Evolutionary conservation across 1,140 invertebrate species (phyloP), one percentile per base, ranked within the genome.

Genomic region (Adelges cooleyi): DNA sequence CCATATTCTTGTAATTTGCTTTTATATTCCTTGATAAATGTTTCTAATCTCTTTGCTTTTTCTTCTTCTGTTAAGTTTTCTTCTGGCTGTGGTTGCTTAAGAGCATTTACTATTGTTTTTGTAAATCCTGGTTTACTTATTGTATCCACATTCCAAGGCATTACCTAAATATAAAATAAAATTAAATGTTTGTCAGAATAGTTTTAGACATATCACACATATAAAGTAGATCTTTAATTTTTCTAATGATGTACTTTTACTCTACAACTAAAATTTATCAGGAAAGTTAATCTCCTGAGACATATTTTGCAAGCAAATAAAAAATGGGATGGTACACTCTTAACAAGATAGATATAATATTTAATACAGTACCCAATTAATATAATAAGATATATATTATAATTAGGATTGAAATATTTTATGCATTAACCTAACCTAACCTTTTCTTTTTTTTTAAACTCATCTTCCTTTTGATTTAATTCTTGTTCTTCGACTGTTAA

Each of bases 71-170:
- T 84, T 36, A 93, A 74, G 68, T 84, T 80, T 54, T 81, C 77
- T 68, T 90, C 85, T 40, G 88, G 82, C 13, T 82, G 80, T 22
- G 77, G 77, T 49, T 81, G 74, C 1, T 73, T 67, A 15, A 81
- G 74, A 65, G 79, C 85, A 73, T 98, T 99, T 40, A 99, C 91
- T 0, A 96, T 84, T 18, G 95, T 98, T 80, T 98, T 98, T 10
- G 89, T 90, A 75, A 97, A 98, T 25, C 93, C 93, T n/a, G 94
- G 90, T 71, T 96, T 87, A 73, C 90, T 95, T 67, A 99, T 96
- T 1, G 96, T 99, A 77, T 99, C 97, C 4, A 99, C 91, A 81
- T 99, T 99, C 92, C 92, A 97, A 3, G 96, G 95, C 49, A 86
- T 87, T 54, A 86, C 75, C 79, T 84, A 73, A 27, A 25, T 27